Percentiles rank a stretch among this genome's conserved stretches.
phyloP scores from a whole-genome alignment of 2,113 vertebrate species.

The Vireo altiloquus region DNA sequence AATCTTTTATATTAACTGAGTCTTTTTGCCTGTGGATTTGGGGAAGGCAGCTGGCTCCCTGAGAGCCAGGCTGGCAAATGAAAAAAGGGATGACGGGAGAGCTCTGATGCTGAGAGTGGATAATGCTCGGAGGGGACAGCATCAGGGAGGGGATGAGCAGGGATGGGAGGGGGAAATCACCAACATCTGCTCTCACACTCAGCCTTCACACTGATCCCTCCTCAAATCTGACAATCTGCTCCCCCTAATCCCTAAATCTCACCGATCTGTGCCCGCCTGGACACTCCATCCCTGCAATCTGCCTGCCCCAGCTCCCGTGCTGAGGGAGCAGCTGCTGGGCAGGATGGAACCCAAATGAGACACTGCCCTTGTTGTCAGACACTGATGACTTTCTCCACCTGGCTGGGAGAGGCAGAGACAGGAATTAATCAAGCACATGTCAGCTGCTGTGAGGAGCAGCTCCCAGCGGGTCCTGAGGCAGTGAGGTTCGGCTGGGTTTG shows the following conservation, averaged over 20 bases:
- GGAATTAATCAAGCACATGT: not conserved
- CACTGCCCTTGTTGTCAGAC: not conserved
- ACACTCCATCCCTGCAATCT: constrained; percentile 1
- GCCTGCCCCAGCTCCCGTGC: not conserved
- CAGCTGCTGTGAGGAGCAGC: not conserved
- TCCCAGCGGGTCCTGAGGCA: not conserved
- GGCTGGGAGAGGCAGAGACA: not conserved
- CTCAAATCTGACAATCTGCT: constrained; percentile 70
- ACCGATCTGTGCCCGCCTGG: constrained; percentile 64
- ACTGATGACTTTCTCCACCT: not conserved
- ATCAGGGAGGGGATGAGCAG: not conserved
- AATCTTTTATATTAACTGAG: constrained; percentile 66
- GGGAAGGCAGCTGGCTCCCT: constrained; percentile 51
- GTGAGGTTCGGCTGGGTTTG: not conserved
- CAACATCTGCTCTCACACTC: constrained; percentile 82
- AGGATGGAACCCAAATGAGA: not conserved
- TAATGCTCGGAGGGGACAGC: constrained; percentile 32
- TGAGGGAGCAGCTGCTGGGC: not conserved
- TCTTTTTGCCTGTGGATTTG: constrained; percentile 55
- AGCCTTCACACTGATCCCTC: constrained; percentile 72
- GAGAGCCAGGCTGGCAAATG: constrained; percentile 61
- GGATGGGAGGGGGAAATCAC: constrained; percentile 56
- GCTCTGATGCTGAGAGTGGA: constrained; percentile 74
- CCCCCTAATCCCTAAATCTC: constrained; percentile 80
- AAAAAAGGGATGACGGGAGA: constrained; percentile 64